phyloP scores from a whole-genome alignment of 1,140 invertebrate species.

The Neodiprion pinetum region DNA sequence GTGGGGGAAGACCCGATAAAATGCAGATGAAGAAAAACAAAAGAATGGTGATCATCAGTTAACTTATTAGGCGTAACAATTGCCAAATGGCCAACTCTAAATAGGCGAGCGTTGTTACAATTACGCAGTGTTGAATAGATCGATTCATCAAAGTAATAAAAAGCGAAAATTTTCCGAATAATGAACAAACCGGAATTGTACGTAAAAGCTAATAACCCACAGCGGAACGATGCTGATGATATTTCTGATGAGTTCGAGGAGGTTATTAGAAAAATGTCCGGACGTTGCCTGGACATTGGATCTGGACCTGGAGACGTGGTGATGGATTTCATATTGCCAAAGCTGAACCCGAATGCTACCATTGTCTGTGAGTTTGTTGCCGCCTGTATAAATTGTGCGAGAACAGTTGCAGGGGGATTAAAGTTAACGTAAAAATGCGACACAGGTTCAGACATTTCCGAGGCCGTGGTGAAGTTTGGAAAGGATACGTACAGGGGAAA shows the following conservation, averaged over 20 bases:
- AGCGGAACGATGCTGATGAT: conserved; percentile 71
- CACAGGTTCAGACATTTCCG: conserved; percentile 69
- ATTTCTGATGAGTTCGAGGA: conserved; percentile 72
- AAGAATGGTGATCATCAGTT: too few species aligned
- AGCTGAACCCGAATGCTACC: conserved; percentile 60
- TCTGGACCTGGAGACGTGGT: conserved; percentile 82
- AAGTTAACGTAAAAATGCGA: conserved; percentile 31
- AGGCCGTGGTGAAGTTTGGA: conserved; percentile 70
- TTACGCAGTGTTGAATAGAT: too few species aligned
- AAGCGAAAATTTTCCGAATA: too few species aligned
- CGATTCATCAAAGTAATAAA: too few species aligned
- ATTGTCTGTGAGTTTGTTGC: conserved; percentile 41
- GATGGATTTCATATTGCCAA: conserved; percentile 68
- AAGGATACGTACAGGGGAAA: conserved; percentile 56
- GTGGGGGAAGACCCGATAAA: too few species aligned
- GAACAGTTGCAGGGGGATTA: too few species aligned
- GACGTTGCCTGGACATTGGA: conserved; percentile 75
- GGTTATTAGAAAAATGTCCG: conserved; percentile 56
- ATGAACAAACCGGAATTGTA: conserved; percentile 51
- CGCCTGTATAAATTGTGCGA: too few species aligned
- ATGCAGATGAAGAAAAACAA: too few species aligned
- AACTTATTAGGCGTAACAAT: too few species aligned
- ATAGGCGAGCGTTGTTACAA: too few species aligned
- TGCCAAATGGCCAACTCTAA: too few species aligned
- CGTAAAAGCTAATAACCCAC: conserved; percentile 68